Conservation (phyloP, 2,113 vertebrate species). For the Lagopus muta region DNA sequence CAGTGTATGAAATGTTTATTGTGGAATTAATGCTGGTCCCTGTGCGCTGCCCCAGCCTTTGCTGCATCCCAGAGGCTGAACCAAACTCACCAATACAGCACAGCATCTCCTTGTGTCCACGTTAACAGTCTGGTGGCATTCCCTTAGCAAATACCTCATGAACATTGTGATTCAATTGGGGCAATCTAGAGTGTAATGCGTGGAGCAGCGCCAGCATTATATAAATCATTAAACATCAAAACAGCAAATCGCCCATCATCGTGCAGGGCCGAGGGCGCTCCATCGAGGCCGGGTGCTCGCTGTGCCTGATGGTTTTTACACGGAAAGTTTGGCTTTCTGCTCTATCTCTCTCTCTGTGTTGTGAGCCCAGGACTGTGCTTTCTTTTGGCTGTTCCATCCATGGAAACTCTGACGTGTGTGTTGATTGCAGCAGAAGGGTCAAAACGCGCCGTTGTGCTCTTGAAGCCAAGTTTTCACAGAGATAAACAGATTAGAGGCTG, state of each 20-base stretch:
- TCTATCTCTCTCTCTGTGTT: background rate
- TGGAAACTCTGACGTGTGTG: background rate
- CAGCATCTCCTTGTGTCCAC: background rate
- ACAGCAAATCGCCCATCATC: background rate
- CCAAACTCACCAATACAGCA: background rate
- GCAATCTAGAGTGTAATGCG: slow-evolving; percentile 17
- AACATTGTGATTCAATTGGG: background rate
- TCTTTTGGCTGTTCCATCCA: background rate
- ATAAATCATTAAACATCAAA: slow-evolving; percentile 48
- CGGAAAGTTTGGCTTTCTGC: background rate
- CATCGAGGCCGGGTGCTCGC: background rate
- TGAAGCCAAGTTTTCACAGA: slow-evolving; percentile 27
- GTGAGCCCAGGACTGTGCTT: background rate
- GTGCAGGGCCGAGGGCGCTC: background rate
- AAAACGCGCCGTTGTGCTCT: background rate
- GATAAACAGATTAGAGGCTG: slow-evolving; percentile 43
- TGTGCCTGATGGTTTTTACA: background rate
- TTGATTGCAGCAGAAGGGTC: background rate
- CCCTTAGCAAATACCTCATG: slow-evolving; percentile 42
- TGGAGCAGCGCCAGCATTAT: background rate
- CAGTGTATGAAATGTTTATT: background rate
- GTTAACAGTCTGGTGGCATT: slow-evolving; percentile 39
- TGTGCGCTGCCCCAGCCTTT: background rate
- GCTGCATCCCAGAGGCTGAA: background rate
- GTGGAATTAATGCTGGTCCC: background rate